phyloP scores from a whole-genome alignment of 2,888 invertebrate species.

The Chymomyza amoena region DNA sequence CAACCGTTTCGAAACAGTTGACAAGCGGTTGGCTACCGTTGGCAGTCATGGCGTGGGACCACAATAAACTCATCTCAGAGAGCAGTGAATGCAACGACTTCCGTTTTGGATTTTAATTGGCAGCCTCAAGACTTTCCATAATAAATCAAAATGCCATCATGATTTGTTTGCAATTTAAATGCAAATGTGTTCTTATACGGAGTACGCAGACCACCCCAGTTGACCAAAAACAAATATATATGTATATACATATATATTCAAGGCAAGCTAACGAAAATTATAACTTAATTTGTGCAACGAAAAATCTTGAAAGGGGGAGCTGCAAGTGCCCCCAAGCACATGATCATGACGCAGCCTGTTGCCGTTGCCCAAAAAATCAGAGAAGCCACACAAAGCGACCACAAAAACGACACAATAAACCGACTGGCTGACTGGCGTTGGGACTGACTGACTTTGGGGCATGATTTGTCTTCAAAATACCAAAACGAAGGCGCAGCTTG shows the following conservation, averaged over 20 bases:
- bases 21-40: background rate
- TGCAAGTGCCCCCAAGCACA: slow-evolving; percentile 51
- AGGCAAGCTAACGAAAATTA: slow-evolving; percentile 46
- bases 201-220: slow-evolving; percentile 57
- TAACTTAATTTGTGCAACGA: slow-evolving; percentile 60
- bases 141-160: slow-evolving; percentile 61
- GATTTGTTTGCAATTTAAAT: slow-evolving; percentile 73
- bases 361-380: slow-evolving; percentile 38
- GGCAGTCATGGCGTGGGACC: background rate
- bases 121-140: slow-evolving; percentile 55
- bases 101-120: slow-evolving; percentile 58
- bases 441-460: slow-evolving; percentile 52
- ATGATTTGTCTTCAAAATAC: slow-evolving; percentile 65
- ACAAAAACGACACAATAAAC: background rate
- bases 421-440: slow-evolving; percentile 31
- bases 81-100: slow-evolving; percentile 27
- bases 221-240: background rate
- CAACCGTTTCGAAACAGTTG: background rate
- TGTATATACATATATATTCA: slow-evolving; percentile 12
- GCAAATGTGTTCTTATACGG: slow-evolving; percentile 45
- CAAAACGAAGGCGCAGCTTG: background rate
- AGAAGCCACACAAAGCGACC: slow-evolving; percentile 57
- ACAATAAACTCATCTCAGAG: background rate
- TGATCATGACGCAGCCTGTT: slow-evolving; percentile 26
- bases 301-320: slow-evolving; percentile 27